Evolutionary conservation across 2,113 vertebrate genomes (phyloP).

Genomic region (Pangasianodon gigas): DNA sequence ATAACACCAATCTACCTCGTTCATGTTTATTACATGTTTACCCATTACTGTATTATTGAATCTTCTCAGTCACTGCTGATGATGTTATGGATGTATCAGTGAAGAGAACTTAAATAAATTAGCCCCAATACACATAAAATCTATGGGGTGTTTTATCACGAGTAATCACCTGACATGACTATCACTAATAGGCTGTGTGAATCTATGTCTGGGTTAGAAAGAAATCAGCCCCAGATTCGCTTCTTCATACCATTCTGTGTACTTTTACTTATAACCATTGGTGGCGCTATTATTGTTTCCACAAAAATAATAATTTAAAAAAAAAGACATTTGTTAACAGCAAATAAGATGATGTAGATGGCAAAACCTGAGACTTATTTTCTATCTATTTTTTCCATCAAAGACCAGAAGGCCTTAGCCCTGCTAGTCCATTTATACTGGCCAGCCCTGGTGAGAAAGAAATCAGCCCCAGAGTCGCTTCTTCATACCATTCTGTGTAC

Average conservation of each 20-base stretch:
- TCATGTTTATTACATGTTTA: not conserved
- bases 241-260: not conserved
- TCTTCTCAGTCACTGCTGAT: not conserved
- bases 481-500: too few species aligned
- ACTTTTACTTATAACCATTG: not conserved
- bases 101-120: not conserved
- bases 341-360: not conserved
- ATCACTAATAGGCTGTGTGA: not conserved
- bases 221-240: not conserved
- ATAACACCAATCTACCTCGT: not conserved
- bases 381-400: not conserved
- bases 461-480: too few species aligned
- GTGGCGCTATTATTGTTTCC: not conserved
- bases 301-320: not conserved
- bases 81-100: not conserved
- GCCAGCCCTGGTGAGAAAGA: not conserved
- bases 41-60: not conserved
- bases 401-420: not conserved
- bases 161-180: not conserved
- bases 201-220: not conserved
- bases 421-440: not conserved
- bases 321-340: not conserved
- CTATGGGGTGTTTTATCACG: not conserved
- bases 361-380: not conserved
- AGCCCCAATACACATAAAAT: not conserved